These are phyloP conservation scores for Poliocrania exsul DNA, from an alignment of 2,797 vertebrate species.

Conservation along the genomic window DNA sequence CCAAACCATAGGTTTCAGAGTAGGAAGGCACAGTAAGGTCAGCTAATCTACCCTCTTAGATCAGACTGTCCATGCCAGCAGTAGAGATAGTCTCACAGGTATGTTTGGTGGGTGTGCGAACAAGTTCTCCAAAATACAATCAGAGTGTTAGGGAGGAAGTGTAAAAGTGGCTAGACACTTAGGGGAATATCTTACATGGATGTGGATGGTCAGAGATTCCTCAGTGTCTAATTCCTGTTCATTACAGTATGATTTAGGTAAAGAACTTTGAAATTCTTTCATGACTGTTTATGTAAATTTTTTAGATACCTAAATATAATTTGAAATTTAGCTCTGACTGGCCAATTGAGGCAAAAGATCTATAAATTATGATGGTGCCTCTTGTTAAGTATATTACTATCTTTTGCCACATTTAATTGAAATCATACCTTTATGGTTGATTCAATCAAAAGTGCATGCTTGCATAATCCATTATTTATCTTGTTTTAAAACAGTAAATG, in stretches of 20 bases:
- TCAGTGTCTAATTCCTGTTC: background rate
- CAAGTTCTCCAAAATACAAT: background rate
- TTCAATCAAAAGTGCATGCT: background rate
- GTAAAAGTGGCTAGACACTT: background rate
- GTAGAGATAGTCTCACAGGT: background rate
- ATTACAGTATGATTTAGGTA: background rate
- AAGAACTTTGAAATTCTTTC: background rate
- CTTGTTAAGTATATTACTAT: background rate
- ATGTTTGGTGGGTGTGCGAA: background rate
- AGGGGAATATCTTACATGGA: background rate
- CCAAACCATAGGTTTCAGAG: background rate
- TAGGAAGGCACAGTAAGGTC: background rate
- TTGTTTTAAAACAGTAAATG: background rate
- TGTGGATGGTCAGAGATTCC: background rate
- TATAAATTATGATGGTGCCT: background rate
- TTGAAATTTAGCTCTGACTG: background rate
- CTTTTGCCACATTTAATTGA: background rate
- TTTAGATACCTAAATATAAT: background rate
- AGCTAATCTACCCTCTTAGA: background rate
- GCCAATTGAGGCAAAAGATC: background rate
- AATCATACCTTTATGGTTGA: background rate
- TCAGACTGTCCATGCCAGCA: background rate
- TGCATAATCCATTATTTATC: background rate
- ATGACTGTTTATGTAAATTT: accelerated
- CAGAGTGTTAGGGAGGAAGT: background rate